Evolutionary conservation across 1,140 invertebrate species (phyloP).

Genomic region (Oppia nitens): DNA sequence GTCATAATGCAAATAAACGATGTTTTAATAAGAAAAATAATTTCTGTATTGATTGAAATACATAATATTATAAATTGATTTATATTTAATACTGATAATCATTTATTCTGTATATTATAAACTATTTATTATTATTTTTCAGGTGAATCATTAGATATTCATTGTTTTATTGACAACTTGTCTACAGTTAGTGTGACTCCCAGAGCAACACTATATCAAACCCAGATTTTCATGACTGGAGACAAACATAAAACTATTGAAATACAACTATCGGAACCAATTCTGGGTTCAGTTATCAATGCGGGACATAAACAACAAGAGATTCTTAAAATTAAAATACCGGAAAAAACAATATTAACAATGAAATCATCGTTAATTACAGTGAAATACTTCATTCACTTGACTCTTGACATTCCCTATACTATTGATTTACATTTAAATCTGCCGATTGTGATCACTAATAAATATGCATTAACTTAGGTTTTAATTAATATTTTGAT

Average conservation of each 20-base stretch:
- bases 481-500: too few species aligned
- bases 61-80: too few species aligned
- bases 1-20: too few species aligned
- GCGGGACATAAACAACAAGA: neutral
- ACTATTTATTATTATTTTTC: too few species aligned
- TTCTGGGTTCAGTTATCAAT: neutral
- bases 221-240: constrained; percentile 9
- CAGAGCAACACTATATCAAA: neutral
- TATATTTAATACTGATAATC: too few species aligned
- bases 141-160: constrained; percentile 2
- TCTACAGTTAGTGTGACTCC: neutral
- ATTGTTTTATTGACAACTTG: neutral
- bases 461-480: neutral
- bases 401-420: neutral
- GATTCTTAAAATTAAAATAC: constrained; percentile 1
- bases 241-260: constrained; percentile 7
- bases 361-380: neutral
- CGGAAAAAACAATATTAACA: neutral
- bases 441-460: neutral
- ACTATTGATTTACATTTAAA: neutral
- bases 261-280: neutral
- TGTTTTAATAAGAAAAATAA: too few species aligned
- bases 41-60: too few species aligned
- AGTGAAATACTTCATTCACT: neutral
- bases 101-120: too few species aligned